Evolutionary conservation across 1,140 invertebrate genomes (phyloP).

Genomic region (Drosophila pectinifera): DNA sequence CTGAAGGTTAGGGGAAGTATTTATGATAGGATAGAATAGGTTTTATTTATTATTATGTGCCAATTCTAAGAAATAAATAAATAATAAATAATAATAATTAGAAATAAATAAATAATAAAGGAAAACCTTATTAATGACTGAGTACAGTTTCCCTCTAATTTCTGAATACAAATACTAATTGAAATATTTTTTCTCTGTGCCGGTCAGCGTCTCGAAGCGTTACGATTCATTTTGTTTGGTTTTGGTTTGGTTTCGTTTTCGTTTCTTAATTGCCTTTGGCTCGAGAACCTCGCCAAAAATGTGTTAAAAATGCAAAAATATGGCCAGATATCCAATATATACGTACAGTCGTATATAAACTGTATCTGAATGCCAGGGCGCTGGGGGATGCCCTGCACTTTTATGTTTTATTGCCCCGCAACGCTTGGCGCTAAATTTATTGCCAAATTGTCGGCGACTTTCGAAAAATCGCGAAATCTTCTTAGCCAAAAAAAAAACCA

Average conservation of each 20-base stretch:
- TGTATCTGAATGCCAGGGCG: constrained; percentile 3
- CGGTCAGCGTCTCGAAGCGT: constrained; percentile 6
- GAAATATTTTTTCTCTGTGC: constrained; percentile 3
- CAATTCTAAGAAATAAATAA: too few relatives aligned
- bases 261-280: constrained; percentile 51
- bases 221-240: constrained; percentile 8
- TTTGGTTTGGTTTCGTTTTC: constrained; percentile 42
- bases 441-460: constrained; percentile 78
- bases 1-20: too few relatives aligned
- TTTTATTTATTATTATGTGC: too few relatives aligned
- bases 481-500: constrained; percentile 10
- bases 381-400: constrained; percentile 56
- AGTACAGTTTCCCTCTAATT: too few relatives aligned
- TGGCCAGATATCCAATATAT: constrained; percentile 28
- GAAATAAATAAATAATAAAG: too few relatives aligned
- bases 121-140: too few relatives aligned
- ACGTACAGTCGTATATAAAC: constrained; percentile 1
- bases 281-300: constrained; percentile 41
- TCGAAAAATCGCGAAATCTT: constrained; percentile 70
- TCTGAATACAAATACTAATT: not conserved
- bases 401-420: constrained; percentile 76
- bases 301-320: constrained; percentile 61
- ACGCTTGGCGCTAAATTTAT: constrained; percentile 77
- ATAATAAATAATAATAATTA: too few relatives aligned
- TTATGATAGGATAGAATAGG: too few relatives aligned